Evolutionary conservation across 1,140 invertebrate genomes (phyloP).

Genomic region (Metopolophium dirhodum): DNA sequence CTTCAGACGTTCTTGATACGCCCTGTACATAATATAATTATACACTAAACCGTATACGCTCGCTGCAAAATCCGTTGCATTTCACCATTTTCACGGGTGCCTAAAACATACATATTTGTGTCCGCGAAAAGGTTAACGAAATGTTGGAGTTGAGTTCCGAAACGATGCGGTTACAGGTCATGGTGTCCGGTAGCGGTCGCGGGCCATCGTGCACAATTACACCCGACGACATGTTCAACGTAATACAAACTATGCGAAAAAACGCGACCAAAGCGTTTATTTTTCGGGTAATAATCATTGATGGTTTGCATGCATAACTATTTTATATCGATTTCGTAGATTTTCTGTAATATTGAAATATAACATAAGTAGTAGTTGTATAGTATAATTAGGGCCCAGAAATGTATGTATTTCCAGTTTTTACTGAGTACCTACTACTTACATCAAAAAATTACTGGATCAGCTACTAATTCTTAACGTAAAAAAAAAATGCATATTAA

Average conservation of each 20-base stretch:
- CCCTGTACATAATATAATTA: background rate
- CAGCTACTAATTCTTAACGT: too few species aligned
- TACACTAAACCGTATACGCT: background rate
- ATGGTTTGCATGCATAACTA: background rate
- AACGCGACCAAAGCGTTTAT: background rate
- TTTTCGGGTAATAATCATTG: background rate
- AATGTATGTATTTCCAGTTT: too few species aligned
- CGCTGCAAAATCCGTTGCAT: background rate
- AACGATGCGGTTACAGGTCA: background rate
- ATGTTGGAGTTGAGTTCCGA: constrained; percentile 18
- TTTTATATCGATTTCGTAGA: background rate
- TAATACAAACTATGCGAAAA: background rate
- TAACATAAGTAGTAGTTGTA: background rate
- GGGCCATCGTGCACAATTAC: constrained; percentile 4
- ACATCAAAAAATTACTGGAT: too few species aligned
- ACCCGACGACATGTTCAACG: background rate
- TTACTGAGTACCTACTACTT: too few species aligned
- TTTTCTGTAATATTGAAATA: background rate
- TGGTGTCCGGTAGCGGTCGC: background rate
- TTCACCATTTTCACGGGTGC: background rate
- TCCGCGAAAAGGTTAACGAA: background rate
- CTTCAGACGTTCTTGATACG: background rate
- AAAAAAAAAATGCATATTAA: too few species aligned
- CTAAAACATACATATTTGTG: background rate
- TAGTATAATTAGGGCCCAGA: too few species aligned